These are phyloP conservation scores for Chalcosyrphus nemorum DNA, from an alignment of 2,888 invertebrate genomes.

Conservation along the genomic window DNA sequence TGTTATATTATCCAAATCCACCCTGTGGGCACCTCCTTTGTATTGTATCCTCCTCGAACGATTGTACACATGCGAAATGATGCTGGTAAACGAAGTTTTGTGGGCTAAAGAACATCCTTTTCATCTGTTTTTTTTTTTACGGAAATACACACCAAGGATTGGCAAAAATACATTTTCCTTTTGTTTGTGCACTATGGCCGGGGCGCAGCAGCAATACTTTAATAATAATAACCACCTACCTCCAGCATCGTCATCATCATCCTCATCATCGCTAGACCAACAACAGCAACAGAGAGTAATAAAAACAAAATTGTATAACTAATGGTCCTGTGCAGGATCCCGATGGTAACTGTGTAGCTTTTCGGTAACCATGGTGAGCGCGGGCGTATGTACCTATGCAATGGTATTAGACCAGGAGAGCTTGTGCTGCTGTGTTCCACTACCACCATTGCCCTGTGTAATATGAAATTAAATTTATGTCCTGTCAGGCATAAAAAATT, in stretches of 20 bases:
- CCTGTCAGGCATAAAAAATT: slow-evolving; percentile 54
- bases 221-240: slow-evolving; percentile 19
- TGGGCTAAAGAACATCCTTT: slow-evolving; percentile 27
- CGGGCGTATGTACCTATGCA: background rate
- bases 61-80: slow-evolving; percentile 9
- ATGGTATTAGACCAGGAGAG: slow-evolving; percentile 38
- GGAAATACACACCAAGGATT: slow-evolving; percentile 21
- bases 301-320: slow-evolving; percentile 16
- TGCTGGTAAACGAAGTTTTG: slow-evolving; percentile 38
- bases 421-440: too few species aligned
- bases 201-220: slow-evolving; percentile 7
- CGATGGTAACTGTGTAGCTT: slow-evolving; percentile 7
- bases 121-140: slow-evolving; percentile 7
- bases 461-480: slow-evolving; percentile 66
- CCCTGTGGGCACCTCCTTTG: background rate
- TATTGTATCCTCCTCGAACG: background rate
- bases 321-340: slow-evolving; percentile 18
- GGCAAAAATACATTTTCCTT: slow-evolving; percentile 23
- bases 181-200: background rate
- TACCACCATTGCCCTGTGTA: slow-evolving; percentile 27
- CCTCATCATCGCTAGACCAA: background rate
- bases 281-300: background rate
- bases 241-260: background rate
- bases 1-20: slow-evolving; percentile 10
- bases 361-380: background rate